phyloP scores from a whole-genome alignment of 1,140 invertebrate genomes.

The Camponotus floridanus region DNA sequence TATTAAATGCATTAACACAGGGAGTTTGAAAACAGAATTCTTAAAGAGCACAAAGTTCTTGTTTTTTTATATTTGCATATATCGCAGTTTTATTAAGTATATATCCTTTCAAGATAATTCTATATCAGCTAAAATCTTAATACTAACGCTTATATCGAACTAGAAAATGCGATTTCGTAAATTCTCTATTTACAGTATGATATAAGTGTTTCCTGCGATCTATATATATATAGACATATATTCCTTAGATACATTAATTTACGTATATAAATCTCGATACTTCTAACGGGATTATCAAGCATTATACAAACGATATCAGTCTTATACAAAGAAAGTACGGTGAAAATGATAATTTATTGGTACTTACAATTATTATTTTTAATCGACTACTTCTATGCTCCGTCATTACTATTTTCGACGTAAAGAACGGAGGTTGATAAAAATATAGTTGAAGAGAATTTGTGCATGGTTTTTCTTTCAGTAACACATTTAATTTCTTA shows the following conservation, averaged over 20 bases:
- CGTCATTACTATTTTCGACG: constrained; percentile 60
- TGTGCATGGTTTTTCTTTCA: constrained; percentile 72
- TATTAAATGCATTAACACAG: constrained; percentile 73
- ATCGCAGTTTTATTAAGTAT: constrained; percentile 62
- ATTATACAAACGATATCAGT: constrained; percentile 77
- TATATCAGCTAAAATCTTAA: constrained; percentile 75
- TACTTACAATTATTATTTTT: constrained; percentile 73
- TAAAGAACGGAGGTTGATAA: constrained; percentile 70
- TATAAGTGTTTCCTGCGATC: constrained; percentile 70
- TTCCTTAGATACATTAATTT: constrained; percentile 73
- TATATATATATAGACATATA: constrained; percentile 68
- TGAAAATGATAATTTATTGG: constrained; percentile 74
- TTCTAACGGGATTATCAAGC: constrained; percentile 74
- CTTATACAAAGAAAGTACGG: constrained; percentile 77
- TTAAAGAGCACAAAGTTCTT: constrained; percentile 67
- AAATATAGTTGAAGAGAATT: constrained; percentile 70
- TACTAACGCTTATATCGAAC: constrained; percentile 71
- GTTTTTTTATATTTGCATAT: constrained; percentile 53
- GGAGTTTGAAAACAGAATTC: constrained; percentile 71
- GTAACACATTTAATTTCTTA: constrained; percentile 82
- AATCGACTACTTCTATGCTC: constrained; percentile 63
- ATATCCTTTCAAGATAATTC: constrained; percentile 70
- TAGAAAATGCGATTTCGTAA: constrained; percentile 74
- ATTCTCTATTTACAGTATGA: constrained; percentile 75
- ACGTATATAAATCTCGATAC: constrained; percentile 74